These are phyloP conservation scores for Tillus elongatus DNA, from an alignment of 2,888 invertebrate species.

Conservation along the genomic window DNA sequence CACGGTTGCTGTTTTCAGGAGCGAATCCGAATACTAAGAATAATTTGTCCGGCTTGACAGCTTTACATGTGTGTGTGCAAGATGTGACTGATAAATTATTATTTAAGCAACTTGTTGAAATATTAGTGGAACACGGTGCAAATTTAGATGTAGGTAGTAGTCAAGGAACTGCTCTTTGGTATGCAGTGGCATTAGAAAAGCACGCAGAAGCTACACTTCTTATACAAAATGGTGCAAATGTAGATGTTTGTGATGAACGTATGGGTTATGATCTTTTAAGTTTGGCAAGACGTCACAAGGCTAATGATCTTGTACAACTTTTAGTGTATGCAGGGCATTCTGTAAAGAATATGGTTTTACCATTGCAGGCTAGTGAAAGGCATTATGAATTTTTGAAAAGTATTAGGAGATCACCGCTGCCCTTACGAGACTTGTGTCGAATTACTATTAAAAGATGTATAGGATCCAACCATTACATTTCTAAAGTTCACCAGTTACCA, in stretches of 20 bases:
- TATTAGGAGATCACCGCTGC: slow-evolving; percentile 40
- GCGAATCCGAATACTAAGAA: slow-evolving; percentile 36
- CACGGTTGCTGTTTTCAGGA: slow-evolving; percentile 24
- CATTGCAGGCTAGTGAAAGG: slow-evolving; percentile 32
- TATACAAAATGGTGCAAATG: slow-evolving; percentile 55
- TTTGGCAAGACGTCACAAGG: slow-evolving; percentile 44
- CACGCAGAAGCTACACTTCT: slow-evolving; percentile 47
- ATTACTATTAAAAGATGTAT: slow-evolving; percentile 46
- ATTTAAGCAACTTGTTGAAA: slow-evolving; percentile 47
- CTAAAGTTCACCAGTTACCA: slow-evolving; percentile 44
- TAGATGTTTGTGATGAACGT: slow-evolving; percentile 50
- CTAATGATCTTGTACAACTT: slow-evolving; percentile 36
- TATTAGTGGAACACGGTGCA: slow-evolving; percentile 33
- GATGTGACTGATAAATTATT: slow-evolving; percentile 44
- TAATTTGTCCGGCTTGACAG: slow-evolving; percentile 40
- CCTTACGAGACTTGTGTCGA: slow-evolving; percentile 49
- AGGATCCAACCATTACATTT: slow-evolving; percentile 33
- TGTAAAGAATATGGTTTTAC: slow-evolving; percentile 34
- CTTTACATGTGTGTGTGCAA: slow-evolving; percentile 56
- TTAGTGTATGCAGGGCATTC: slow-evolving; percentile 42
- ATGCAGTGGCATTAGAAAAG: slow-evolving; percentile 41
- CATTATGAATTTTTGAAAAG: slow-evolving; percentile 34
- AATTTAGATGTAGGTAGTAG: slow-evolving; percentile 36
- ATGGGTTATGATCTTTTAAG: slow-evolving; percentile 50
- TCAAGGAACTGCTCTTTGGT: slow-evolving; percentile 40